Conservation (phyloP, 2,888 invertebrate species). For the Elysia crispata region DNA sequence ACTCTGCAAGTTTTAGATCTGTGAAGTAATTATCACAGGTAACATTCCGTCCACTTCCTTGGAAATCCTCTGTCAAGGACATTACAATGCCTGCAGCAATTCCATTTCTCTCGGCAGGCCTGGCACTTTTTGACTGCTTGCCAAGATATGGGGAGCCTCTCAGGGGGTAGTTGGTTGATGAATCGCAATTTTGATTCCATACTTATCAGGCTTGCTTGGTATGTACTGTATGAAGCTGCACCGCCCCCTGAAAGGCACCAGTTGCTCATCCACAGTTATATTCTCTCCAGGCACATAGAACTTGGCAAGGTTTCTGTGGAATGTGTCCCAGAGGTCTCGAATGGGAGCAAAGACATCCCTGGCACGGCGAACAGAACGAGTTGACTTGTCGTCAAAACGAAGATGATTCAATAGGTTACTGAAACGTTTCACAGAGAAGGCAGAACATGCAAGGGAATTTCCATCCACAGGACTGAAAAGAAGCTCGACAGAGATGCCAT, state of each 20-base stretch:
- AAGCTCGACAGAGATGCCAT: slow-evolving; percentile 9
- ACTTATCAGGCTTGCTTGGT: slow-evolving; percentile 21
- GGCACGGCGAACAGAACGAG: background rate
- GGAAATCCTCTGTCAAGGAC: background rate
- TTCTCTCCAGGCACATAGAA: slow-evolving; percentile 27
- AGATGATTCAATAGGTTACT: slow-evolving; percentile 31
- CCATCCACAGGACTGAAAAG: slow-evolving; percentile 40
- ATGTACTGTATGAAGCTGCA: slow-evolving; percentile 35
- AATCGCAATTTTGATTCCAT: slow-evolving; percentile 18
- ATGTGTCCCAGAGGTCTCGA: slow-evolving; percentile 14
- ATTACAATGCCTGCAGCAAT: background rate
- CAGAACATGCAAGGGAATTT: slow-evolving; percentile 14
- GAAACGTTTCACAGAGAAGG: slow-evolving; percentile 13
- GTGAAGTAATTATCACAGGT: slow-evolving; percentile 20
- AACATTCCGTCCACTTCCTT: slow-evolving; percentile 21
- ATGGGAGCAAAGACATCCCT: slow-evolving; percentile 38
- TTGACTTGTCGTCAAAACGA: slow-evolving; percentile 14
- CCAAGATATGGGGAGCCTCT: slow-evolving; percentile 30
- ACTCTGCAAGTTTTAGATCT: slow-evolving; percentile 10
- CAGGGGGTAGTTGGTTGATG: slow-evolving; percentile 23
- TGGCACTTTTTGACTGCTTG: slow-evolving; percentile 2
- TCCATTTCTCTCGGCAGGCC: background rate
- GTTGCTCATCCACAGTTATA: slow-evolving; percentile 34
- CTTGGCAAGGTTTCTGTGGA: slow-evolving; percentile 10
- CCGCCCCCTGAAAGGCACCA: background rate